phyloP scores from a whole-genome alignment of 2,888 invertebrate genomes.

The Conops quadrifasciatus region DNA sequence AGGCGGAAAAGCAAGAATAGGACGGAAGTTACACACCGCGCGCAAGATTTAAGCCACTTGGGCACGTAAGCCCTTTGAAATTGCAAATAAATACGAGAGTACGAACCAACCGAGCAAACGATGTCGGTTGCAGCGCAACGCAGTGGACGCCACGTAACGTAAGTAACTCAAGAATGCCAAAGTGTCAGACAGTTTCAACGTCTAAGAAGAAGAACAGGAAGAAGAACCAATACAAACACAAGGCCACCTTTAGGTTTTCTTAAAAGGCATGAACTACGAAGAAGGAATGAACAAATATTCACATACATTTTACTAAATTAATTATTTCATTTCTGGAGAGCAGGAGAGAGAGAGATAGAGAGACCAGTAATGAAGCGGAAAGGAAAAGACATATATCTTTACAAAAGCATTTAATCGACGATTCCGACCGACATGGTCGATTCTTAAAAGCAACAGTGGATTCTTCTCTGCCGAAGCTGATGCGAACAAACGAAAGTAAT shows the following conservation, averaged over 20 bases:
- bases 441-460: constrained; percentile 20
- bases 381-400: constrained; percentile 10
- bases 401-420: no score
- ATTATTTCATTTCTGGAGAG: constrained; percentile 47
- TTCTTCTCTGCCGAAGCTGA: constrained; percentile 9
- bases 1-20: constrained; percentile 2
- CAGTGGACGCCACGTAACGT: background rate
- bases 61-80: constrained; percentile 35
- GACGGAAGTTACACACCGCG: background rate
- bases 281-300: background rate
- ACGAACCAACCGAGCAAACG: background rate
- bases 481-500: constrained; percentile 8
- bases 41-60: constrained; percentile 31
- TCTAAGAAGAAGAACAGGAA: background rate
- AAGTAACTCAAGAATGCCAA: no score
- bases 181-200: background rate
- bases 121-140: background rate
- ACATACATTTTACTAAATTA: constrained; percentile 45
- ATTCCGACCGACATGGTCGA: constrained; percentile 1
- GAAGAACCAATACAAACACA: background rate
- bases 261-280: background rate
- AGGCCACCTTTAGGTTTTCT: background rate
- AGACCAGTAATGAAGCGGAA: constrained; percentile 15
- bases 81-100: constrained; percentile 26
- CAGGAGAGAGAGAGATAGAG: constrained; percentile 12